phyloP scores from a whole-genome alignment of 1,140 invertebrate species.

The Melanaphis sacchari region DNA sequence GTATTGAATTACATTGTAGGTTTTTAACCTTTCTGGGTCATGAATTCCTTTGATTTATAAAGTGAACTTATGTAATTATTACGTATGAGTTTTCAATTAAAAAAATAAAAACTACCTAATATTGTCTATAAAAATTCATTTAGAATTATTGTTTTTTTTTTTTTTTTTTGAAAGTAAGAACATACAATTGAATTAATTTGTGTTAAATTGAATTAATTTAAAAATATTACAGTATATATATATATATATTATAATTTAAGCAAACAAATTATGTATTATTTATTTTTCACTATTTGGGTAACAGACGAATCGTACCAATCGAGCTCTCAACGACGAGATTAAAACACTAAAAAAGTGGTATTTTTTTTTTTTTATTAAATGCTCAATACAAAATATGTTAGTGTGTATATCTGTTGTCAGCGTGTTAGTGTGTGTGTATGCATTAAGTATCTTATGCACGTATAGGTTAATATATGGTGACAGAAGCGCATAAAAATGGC shows the following conservation, averaged over 20 bases:
- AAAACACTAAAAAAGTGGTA: background rate
- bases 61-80: too few relatives aligned
- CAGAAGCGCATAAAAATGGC: conserved; percentile 52
- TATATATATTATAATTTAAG: background rate
- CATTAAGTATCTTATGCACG: conserved; percentile 38
- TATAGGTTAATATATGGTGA: conserved; percentile 41
- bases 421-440: background rate
- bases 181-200: background rate
- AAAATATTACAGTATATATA: background rate
- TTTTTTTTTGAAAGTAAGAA: background rate
- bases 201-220: too few relatives aligned
- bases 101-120: too few relatives aligned
- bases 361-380: conserved; percentile 27
- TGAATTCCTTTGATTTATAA: too few relatives aligned
- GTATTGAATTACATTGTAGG: too few relatives aligned
- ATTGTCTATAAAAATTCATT: background rate
- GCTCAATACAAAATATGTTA: background rate
- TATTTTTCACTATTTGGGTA: background rate
- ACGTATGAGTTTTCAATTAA: background rate
- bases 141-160: too few relatives aligned
- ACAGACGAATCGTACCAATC: background rate
- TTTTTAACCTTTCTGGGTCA: too few relatives aligned
- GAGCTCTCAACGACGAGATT: background rate
- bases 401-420: background rate
- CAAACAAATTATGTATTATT: background rate